Conservation (phyloP, 2,113 vertebrate genomes). For the Spea bombifrons region DNA sequence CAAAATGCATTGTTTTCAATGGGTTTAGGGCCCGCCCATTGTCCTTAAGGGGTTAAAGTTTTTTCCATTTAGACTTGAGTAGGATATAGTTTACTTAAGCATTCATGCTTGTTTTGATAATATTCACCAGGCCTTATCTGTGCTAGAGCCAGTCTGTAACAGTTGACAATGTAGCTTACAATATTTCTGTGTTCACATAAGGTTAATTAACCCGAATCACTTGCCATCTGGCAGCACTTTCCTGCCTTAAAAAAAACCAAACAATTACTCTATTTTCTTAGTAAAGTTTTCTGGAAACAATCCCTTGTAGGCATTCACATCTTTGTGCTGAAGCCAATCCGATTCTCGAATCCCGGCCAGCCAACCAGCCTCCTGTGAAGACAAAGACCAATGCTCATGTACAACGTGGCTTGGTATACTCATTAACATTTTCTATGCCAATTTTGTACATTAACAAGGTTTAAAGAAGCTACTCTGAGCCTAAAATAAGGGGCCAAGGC, state of each 20-base stretch:
- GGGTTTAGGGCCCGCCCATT: too few species aligned
- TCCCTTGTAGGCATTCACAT: constrained; percentile 74
- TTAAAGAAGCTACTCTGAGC: too few species aligned
- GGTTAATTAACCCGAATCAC: constrained; percentile 55
- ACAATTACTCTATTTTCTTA: constrained; percentile 72
- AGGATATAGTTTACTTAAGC: constrained; percentile 61
- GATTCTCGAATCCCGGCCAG: constrained; percentile 85
- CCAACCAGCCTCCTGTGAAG: constrained; percentile 92
- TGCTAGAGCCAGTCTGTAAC: constrained; percentile 60
- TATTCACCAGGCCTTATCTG: constrained; percentile 54
- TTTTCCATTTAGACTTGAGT: constrained; percentile 59
- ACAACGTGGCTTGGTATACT: too few species aligned
- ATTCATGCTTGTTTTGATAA: constrained; percentile 62
- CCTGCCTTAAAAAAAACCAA: neutral
- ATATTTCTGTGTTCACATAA: constrained; percentile 60
- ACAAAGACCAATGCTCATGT: constrained; percentile 23
- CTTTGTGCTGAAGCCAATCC: constrained; percentile 80
- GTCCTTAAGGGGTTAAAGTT: too few species aligned
- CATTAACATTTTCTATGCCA: too few species aligned
- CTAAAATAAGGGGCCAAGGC: too few species aligned
- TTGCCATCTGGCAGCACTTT: constrained; percentile 44
- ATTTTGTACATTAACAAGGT: too few species aligned
- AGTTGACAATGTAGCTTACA: constrained; percentile 53
- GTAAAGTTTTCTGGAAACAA: constrained; percentile 96
- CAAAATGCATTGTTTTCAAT: too few species aligned